Conservation (phyloP, 2,113 vertebrate species). For the Crotalus viridis region DNA sequence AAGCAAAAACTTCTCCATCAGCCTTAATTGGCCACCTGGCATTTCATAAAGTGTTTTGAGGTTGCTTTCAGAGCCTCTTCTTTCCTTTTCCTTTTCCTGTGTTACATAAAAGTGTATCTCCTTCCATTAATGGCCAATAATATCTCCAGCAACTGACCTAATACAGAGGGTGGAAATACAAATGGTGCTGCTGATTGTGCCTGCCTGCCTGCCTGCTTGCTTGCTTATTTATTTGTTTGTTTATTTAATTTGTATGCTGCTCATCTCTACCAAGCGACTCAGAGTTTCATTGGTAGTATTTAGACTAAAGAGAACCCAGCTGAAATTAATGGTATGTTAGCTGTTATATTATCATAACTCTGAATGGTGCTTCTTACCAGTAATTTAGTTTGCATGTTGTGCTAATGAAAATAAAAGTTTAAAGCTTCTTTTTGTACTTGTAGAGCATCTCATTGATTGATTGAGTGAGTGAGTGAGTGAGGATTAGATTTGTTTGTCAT, state of each 20-base stretch:
- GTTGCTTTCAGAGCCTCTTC: not conserved
- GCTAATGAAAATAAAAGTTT: not conserved
- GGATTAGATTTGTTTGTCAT: not conserved
- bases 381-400: not conserved
- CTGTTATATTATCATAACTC: not conserved
- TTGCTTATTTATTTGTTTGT: not conserved
- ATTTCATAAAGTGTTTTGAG: not conserved
- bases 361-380: not conserved
- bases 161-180: not conserved
- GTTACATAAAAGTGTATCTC: not conserved
- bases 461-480: not conserved
- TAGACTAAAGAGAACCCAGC: not conserved
- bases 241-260: not conserved
- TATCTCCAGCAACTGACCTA: not conserved
- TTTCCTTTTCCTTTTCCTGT: not conserved
- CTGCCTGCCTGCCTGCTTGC: not conserved
- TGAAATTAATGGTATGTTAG: not conserved
- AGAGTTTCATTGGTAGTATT: not conserved
- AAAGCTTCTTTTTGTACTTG: not conserved
- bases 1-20: not conserved
- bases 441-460: not conserved
- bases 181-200: not conserved
- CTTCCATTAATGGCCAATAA: not conserved
- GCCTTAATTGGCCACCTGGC: not conserved
- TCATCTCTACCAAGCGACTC: not conserved